phyloP scores from a whole-genome alignment of 2,888 invertebrate genomes.

The Eledone cirrhosa region DNA sequence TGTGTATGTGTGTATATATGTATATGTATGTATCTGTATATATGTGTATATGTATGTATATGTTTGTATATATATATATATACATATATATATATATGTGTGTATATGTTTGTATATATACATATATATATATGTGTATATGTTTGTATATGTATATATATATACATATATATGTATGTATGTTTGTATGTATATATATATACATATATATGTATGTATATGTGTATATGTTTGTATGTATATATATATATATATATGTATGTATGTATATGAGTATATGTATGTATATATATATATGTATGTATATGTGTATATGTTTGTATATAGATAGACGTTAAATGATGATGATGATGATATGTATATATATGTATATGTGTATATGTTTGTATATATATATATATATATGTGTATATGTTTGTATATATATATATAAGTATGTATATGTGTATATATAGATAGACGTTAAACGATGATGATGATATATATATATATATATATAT shows the following conservation, averaged over 20 bases:
- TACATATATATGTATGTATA: slow-evolving; percentile 98
- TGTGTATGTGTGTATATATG: slow-evolving; percentile 83
- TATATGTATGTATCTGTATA: slow-evolving; percentile 93
- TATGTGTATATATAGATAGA: slow-evolving; percentile 93
- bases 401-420: slow-evolving; percentile 95
- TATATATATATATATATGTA: slow-evolving; percentile 95
- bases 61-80: too few relatives aligned
- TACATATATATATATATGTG: slow-evolving; percentile 99
- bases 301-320: slow-evolving; percentile 92
- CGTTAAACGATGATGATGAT: too few relatives aligned
- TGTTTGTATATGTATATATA: slow-evolving; percentile 83
- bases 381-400: slow-evolving; percentile 83
- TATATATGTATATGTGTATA: slow-evolving; percentile 78
- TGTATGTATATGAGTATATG: slow-evolving; percentile 85
- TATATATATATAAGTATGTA: slow-evolving; percentile 78
- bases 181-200: slow-evolving; percentile 71
- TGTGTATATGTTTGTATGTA: slow-evolving; percentile 80
- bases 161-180: slow-evolving; percentile 93
- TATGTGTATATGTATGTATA: slow-evolving; percentile 74
- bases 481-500: slow-evolving; percentile 83
- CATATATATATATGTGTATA: slow-evolving; percentile 99
- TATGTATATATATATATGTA: slow-evolving; percentile 79
- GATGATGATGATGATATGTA: too few relatives aligned
- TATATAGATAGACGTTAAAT: too few relatives aligned
- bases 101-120: slow-evolving; percentile 68